A percentile compares a stretch with the other conserved stretches of the same genome.
phyloP scores from a whole-genome alignment of 2,888 invertebrate genomes.

The Morpho achilles region DNA sequence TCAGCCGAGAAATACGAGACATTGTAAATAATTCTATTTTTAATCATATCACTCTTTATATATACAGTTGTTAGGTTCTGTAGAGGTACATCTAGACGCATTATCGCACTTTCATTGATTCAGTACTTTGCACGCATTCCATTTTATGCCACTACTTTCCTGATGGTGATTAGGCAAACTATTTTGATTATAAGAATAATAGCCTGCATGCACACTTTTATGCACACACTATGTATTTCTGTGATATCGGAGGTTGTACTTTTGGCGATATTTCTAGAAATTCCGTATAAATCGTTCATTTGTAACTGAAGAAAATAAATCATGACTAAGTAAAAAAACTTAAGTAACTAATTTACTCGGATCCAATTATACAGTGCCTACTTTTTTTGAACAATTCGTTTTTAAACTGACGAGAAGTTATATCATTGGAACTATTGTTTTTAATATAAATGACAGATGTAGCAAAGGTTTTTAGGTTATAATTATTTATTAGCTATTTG shows the following conservation, averaged over 20 bases:
- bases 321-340: slow-evolving; percentile 6
- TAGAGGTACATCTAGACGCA: slow-evolving; percentile 4
- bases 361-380: no score
- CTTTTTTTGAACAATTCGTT: no score
- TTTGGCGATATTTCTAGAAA: slow-evolving; percentile 20
- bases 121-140: slow-evolving; percentile 55
- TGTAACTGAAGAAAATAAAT: not conserved
- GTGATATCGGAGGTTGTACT: not conserved
- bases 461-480: slow-evolving; percentile 9
- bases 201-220: not conserved
- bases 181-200: slow-evolving; percentile 4
- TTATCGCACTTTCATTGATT: slow-evolving; percentile 27
- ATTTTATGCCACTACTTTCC: slow-evolving; percentile 60
- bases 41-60: slow-evolving; percentile 2
- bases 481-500: not conserved
- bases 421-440: slow-evolving; percentile 2
- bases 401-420: not conserved
- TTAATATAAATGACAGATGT: slow-evolving; percentile 3
- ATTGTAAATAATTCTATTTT: slow-evolving; percentile 5
- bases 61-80: not conserved
- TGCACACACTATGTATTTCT: not conserved
- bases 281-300: not conserved
- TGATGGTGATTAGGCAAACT: slow-evolving; percentile 46
- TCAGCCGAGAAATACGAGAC: slow-evolving; percentile 8
- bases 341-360: not conserved